These are phyloP conservation scores for Periplaneta americana DNA, from an alignment of 1,140 invertebrate species.

Conservation along the genomic window DNA sequence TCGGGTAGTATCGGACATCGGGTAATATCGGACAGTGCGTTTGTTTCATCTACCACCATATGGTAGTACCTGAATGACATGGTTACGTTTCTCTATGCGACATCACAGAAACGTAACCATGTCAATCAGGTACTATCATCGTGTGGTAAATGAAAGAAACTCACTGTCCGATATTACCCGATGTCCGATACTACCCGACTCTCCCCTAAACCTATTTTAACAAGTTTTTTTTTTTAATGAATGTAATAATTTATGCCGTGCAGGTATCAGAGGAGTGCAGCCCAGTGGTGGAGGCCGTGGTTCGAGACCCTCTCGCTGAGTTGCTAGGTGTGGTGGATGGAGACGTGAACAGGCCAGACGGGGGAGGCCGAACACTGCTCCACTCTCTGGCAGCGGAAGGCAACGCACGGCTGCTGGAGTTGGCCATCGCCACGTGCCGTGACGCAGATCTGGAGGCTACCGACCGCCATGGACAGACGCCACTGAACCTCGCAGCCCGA, in stretches of 20 bases:
- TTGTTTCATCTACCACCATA: too few species aligned
- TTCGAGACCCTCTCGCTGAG: constrained; percentile 15
- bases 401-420: constrained; percentile 54
- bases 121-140: too few species aligned
- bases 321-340: constrained; percentile 28
- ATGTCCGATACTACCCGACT: too few species aligned
- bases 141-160: too few species aligned
- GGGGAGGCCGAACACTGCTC: constrained; percentile 62
- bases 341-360: constrained; percentile 33
- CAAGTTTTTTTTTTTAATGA: too few species aligned
- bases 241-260: background rate
- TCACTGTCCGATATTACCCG: too few species aligned
- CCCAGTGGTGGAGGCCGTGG: background rate
- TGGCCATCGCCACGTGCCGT: constrained; percentile 52
- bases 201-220: too few species aligned
- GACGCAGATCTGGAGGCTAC: constrained; percentile 29
- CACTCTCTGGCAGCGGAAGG: constrained; percentile 73
- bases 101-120: too few species aligned
- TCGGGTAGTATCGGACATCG: too few species aligned
- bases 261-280: background rate
- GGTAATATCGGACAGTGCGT: too few species aligned
- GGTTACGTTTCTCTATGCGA: too few species aligned
- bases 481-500: constrained; percentile 75
- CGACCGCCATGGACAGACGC: constrained; percentile 65
- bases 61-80: too few species aligned